Conservation (phyloP, 30 jellyfish, hydroid and myxozoan species). For the Chrysaora quinquecirrha region DNA sequence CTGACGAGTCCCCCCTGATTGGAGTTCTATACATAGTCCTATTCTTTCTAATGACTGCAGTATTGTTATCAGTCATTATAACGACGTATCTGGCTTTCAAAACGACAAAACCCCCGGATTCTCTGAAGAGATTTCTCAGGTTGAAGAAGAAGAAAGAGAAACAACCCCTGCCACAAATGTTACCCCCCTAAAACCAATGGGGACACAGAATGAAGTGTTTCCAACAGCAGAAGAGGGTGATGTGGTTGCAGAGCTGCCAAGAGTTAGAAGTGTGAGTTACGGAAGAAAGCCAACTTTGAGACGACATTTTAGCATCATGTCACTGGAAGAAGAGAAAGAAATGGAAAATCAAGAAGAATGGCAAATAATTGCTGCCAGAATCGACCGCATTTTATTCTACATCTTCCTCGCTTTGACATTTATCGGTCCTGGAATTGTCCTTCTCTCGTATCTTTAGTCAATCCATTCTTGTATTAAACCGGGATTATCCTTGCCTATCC, state of each 20-base stretch:
- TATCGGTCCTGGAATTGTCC: constrained; percentile 35
- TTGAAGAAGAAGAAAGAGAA: constrained; percentile 16
- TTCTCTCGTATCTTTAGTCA: not conserved
- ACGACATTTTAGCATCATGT: constrained; percentile 15
- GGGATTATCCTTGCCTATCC: no score
- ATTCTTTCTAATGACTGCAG: constrained; percentile 61
- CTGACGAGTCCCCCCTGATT: constrained; percentile 83
- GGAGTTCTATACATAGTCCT: constrained; percentile 77
- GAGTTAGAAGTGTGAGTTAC: not conserved
- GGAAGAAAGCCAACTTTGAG: not conserved
- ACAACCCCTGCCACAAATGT: not conserved
- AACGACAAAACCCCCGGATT: constrained; percentile 61
- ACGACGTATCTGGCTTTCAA: constrained; percentile 60
- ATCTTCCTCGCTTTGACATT: constrained; percentile 21
- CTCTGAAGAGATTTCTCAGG: constrained; percentile 50
- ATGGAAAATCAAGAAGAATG: constrained; percentile 52
- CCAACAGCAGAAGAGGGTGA: constrained; percentile 19
- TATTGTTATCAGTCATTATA: constrained; percentile 41
- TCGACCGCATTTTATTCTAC: constrained; percentile 43
- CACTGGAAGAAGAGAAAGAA: constrained; percentile 43
- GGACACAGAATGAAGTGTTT: not conserved
- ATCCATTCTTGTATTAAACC: no score
- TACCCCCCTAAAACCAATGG: not conserved
- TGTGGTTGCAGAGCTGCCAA: not conserved
- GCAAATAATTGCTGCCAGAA: constrained; percentile 27